Conservation (phyloP, 2,113 vertebrate genomes). For the Lampris incognitus region DNA sequence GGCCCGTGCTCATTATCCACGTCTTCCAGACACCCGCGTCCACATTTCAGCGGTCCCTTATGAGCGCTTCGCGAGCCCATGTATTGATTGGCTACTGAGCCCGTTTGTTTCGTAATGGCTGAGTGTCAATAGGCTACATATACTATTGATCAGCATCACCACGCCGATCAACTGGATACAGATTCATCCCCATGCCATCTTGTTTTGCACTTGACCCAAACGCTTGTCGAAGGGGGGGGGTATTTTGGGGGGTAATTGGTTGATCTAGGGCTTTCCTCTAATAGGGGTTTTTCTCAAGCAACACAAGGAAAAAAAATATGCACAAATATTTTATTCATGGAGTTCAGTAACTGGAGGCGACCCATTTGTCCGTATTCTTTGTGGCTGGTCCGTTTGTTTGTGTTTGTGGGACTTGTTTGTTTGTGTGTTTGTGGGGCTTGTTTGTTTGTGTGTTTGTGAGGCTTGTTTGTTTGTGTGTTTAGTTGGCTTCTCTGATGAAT, state of each 20-base stretch:
- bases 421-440: background rate
- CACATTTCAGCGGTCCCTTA: conserved; percentile 43
- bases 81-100: conserved; percentile 35
- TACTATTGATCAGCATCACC: background rate
- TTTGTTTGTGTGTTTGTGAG: too few species aligned
- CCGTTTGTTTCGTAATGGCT: conserved; percentile 14
- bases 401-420: background rate
- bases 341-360: too few species aligned
- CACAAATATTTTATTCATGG: too few species aligned
- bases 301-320: too few species aligned
- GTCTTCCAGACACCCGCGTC: conserved; percentile 66
- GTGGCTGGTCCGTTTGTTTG: background rate
- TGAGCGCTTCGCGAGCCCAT: conserved; percentile 25
- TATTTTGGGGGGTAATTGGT: background rate
- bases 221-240: background rate
- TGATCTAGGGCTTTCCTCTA: conserved; percentile 12
- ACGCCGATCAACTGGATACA: background rate
- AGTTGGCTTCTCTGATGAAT: too few species aligned
- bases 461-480: background rate
- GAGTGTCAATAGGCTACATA: background rate
- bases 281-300: background rate
- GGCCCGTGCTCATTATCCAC: conserved; percentile 67
- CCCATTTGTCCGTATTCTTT: background rate
- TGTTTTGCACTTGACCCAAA: conserved; percentile 11
- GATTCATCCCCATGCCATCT: background rate